Evolutionary conservation across 2,113 vertebrate species (phyloP).

Genomic region (Halichoeres trimaculatus): DNA sequence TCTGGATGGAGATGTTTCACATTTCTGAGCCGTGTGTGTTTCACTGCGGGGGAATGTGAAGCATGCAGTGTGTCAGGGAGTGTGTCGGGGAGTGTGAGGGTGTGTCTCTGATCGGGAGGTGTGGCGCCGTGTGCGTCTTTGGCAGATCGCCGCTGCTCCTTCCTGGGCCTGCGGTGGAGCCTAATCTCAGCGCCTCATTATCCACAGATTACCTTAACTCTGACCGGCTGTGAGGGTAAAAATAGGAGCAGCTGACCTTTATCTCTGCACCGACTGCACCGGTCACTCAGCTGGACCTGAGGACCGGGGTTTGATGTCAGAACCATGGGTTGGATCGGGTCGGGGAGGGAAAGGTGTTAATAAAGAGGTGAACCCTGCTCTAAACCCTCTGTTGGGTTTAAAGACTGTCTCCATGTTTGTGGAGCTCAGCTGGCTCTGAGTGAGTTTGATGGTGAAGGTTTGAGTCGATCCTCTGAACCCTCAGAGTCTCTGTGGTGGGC

Average conservation of each 20-base stretch:
- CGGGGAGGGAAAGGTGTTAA: too few relatives aligned
- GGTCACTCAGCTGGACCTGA: not conserved
- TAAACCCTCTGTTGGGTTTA: too few relatives aligned
- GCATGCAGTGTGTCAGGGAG: constrained; percentile 42
- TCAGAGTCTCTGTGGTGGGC: too few relatives aligned
- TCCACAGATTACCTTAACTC: constrained; percentile 56
- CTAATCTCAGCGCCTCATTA: constrained; percentile 61
- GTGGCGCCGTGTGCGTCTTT: constrained; percentile 45
- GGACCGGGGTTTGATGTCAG: constrained; percentile 1
- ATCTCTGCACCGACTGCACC: constrained; percentile 45
- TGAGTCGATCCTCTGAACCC: too few relatives aligned
- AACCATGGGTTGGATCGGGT: not conserved
- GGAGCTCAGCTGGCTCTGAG: too few relatives aligned
- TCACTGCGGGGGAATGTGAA: constrained; percentile 34
- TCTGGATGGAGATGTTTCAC: constrained; percentile 6
- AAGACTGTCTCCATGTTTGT: too few relatives aligned
- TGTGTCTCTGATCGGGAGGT: constrained; percentile 47
- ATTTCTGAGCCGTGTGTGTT: constrained; percentile 6
- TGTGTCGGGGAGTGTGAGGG: constrained; percentile 55
- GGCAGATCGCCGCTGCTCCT: constrained; percentile 58
- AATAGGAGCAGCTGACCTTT: constrained; percentile 52
- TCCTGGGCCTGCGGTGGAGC: constrained; percentile 31
- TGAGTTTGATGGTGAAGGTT: too few relatives aligned
- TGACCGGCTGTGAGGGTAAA: constrained; percentile 43
- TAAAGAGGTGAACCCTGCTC: too few relatives aligned